Evolutionary conservation across 2,113 vertebrate genomes (phyloP).

Genomic region (Eira barbara): DNA sequence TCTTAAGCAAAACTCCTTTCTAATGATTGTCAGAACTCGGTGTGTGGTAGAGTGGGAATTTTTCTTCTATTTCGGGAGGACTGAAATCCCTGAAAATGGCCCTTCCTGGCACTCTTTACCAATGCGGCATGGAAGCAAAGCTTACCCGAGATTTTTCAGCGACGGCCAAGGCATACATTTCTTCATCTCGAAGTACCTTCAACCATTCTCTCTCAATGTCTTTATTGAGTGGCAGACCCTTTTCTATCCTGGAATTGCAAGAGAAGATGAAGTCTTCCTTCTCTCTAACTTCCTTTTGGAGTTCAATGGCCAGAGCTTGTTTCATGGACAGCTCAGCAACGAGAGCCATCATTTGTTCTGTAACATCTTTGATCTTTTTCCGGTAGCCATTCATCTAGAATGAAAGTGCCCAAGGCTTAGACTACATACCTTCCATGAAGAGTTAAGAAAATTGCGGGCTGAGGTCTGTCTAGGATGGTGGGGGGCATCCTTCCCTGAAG

Average conservation of each 20-base stretch:
- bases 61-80: not conserved
- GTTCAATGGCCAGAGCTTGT: slow-evolving; percentile 85
- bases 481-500: not conserved
- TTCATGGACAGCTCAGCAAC: slow-evolving; percentile 91
- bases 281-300: slow-evolving; percentile 89
- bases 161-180: slow-evolving; percentile 77
- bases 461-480: not conserved
- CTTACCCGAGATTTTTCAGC: slow-evolving; percentile 86
- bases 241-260: slow-evolving; percentile 84
- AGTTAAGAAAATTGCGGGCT: not conserved
- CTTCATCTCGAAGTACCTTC: slow-evolving; percentile 82
- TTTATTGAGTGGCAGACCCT: slow-evolving; percentile 86
- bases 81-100: not conserved
- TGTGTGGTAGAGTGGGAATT: not conserved
- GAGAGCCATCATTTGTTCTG: slow-evolving; percentile 86
- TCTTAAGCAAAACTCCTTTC: not conserved
- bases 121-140: accelerated
- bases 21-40: not conserved
- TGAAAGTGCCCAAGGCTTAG: slow-evolving; percentile 1
- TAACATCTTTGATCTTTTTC: slow-evolving; percentile 83
- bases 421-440: not conserved
- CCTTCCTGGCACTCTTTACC: not conserved
- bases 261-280: slow-evolving; percentile 87
- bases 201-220: slow-evolving; percentile 87
- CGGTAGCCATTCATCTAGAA: slow-evolving; percentile 87